Conservation (phyloP, 2,797 vertebrate species). For the Tokudaia tokunoshimensis region DNA sequence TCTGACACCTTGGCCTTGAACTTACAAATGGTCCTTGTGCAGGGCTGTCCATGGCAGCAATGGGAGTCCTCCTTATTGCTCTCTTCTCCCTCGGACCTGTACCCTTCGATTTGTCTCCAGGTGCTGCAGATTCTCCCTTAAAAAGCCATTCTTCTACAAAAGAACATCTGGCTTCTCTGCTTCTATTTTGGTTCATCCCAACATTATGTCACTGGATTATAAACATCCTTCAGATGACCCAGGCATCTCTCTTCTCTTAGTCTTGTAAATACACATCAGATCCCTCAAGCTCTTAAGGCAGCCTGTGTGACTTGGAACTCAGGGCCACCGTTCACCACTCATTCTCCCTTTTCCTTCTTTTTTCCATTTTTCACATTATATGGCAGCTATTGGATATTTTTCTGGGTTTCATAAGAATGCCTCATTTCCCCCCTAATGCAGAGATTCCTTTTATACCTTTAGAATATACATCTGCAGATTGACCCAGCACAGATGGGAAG, state of each 20-base stretch:
- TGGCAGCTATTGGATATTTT: neutral
- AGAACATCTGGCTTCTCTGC: neutral
- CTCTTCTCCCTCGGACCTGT: neutral
- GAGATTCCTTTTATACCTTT: neutral
- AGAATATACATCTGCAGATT: neutral
- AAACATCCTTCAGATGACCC: neutral
- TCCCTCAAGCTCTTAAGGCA: neutral
- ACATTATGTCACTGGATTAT: neutral
- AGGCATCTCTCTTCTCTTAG: neutral
- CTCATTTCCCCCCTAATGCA: neutral
- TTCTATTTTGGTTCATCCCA: neutral
- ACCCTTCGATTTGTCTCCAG: neutral
- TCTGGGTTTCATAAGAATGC: neutral
- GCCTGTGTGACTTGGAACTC: neutral
- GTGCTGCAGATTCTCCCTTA: neutral
- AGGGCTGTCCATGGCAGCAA: neutral
- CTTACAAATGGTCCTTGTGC: neutral
- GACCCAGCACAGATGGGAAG: neutral
- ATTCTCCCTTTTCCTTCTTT: neutral
- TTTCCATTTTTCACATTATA: neutral
- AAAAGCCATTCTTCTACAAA: neutral
- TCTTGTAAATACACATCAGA: neutral
- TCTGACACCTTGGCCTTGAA: neutral
- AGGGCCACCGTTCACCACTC: neutral
- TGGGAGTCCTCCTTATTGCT: neutral